Conservation (phyloP, 1,140 invertebrate genomes). For the Philotrypesis tridentata region DNA sequence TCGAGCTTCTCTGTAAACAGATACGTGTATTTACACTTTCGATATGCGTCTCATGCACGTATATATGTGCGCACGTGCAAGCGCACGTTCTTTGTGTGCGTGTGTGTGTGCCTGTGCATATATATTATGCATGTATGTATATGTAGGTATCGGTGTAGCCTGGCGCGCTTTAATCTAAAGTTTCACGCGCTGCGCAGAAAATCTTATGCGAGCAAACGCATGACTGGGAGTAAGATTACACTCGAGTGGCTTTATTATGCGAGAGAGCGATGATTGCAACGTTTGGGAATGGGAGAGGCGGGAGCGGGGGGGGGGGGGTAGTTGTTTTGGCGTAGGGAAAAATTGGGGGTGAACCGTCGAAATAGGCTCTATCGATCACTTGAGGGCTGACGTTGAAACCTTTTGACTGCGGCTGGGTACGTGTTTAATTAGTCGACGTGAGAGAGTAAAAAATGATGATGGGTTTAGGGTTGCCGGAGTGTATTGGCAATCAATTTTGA, state of each 20-base stretch:
- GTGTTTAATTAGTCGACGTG: background rate
- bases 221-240: background rate
- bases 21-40: constrained; percentile 40
- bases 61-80: background rate
- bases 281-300: no score
- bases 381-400: background rate
- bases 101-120: no score
- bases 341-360: background rate
- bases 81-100: no score
- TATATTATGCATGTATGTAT: no score
- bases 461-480: no score
- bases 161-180: background rate
- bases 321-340: no score
- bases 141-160: no score
- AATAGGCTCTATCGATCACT: background rate
- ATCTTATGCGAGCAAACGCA: background rate
- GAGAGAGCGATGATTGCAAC: background rate
- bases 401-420: background rate
- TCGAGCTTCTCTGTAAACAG: constrained; percentile 80
- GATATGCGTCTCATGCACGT: constrained; percentile 23
- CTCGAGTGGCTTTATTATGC: background rate
- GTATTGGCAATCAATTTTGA: no score
- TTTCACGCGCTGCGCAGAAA: constrained; percentile 11
- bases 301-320: no score
- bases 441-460: background rate